Evolutionary conservation across 2,888 invertebrate species (phyloP).

Genomic region (Timandra comae): DNA sequence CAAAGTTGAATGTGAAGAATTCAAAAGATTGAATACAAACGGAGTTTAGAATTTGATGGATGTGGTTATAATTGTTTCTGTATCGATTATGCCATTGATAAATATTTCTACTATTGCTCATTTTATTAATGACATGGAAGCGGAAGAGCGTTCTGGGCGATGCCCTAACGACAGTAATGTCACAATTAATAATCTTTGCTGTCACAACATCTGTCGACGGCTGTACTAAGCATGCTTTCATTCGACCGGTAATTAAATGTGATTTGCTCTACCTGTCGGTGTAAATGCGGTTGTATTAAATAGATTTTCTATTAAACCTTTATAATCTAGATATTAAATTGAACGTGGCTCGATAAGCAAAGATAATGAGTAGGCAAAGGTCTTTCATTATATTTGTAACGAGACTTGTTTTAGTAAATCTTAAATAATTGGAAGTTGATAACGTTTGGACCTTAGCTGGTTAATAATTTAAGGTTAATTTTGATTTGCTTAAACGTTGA

Average conservation of each 20-base stretch:
- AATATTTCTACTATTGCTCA: constrained; percentile 75
- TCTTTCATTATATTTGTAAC: no score
- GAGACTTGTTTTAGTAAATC: no score
- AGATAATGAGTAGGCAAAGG: no score
- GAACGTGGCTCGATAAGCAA: constrained; percentile 15
- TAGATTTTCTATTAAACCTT: no score
- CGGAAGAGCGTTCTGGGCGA: constrained; percentile 65
- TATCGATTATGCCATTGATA: constrained; percentile 78
- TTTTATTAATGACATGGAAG: constrained; percentile 75
- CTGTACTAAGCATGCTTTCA: constrained; percentile 37
- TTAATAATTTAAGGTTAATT: no score
- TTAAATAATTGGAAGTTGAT: no score
- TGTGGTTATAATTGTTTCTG: constrained; percentile 77
- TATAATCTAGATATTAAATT: constrained; percentile 4
- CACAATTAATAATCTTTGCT: constrained; percentile 72
- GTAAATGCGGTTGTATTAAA: no score
- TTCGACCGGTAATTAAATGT: constrained; percentile 56
- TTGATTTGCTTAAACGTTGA: no score
- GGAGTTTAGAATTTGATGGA: constrained; percentile 72
- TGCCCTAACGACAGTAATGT: constrained; percentile 68
- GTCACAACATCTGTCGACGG: constrained; percentile 72
- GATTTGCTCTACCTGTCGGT: constrained; percentile 18
- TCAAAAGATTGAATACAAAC: constrained; percentile 41
- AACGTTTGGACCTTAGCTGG: no score
- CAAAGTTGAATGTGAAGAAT: constrained; percentile 24